Percentiles rank a stretch among this genome's conserved stretches.
These are phyloP conservation scores for Eidolon dupreanum DNA, from an alignment of 2,797 vertebrate species.

Conservation along the genomic window DNA sequence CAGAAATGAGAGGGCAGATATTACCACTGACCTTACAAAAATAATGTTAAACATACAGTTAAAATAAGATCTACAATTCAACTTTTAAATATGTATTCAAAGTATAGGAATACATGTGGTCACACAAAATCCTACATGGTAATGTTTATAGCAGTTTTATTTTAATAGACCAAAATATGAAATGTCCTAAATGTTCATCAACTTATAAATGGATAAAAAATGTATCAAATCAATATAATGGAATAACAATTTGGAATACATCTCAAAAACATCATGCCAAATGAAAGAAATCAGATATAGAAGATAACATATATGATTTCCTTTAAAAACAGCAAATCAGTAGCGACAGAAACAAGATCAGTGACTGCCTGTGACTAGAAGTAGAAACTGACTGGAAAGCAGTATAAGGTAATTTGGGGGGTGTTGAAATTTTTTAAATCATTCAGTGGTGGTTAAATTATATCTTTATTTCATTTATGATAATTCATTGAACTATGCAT, in stretches of 20 bases:
- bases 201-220: background rate
- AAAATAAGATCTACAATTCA: background rate
- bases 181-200: background rate
- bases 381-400: background rate
- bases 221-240: background rate
- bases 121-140: background rate
- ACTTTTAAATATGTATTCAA: background rate
- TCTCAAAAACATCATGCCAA: background rate
- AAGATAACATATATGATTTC: background rate
- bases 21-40: background rate
- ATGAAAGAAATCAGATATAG: background rate
- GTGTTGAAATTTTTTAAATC: background rate
- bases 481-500: background rate
- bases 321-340: background rate
- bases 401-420: background rate
- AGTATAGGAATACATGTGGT: background rate
- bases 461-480: background rate
- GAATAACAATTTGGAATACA: background rate
- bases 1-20: background rate
- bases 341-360: background rate
- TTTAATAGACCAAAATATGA: background rate
- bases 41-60: background rate
- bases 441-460: background rate
- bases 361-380: background rate
- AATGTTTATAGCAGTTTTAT: background rate